Base-by-base conservation (phyloP, 1,140 invertebrate species). In the Marisa cornuarietis region DNA sequence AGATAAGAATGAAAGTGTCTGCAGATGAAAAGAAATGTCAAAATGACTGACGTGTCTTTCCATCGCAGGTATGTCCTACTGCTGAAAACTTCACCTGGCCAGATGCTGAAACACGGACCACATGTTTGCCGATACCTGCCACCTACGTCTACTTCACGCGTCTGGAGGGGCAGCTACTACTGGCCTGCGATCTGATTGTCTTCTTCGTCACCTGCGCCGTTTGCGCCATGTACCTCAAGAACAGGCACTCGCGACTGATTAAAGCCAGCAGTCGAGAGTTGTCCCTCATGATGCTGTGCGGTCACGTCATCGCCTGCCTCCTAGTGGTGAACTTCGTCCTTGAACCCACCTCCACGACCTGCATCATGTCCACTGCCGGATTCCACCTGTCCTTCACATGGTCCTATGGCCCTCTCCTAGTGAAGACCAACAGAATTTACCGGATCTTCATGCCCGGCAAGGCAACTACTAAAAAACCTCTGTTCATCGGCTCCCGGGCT, bases 391-490 rank as follows among this genome's bases (percentile, higher is more conserved):
- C 94, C 87, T 94, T 94, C 88, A 91, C 93, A 16, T 92, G 93
- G 5, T 96, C 95, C 86, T 94, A 95, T 79, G 96, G 95, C 9
- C 95, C 96, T 1, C 94, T 95, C 86, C 91, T 96, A 80, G 96
- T 96, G 7, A 95, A 94, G 22, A 98, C 96, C 13, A 98, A 97
- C 91, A 92, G 86, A 42, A 98, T 98, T 81, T 94, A 96, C 9
- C 92, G 97, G 54, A 98, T 98, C 84, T 98, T 98, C 91, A 95
- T 95, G 82, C 95, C 95, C 4, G 95, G 96, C 62, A 78, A 76
- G 58, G 58, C 51, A 62, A 68, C 22, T 22, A 73, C 71, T 76
- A 81, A 20, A 71, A 72, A 49, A 73, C 78, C 74, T 54, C 71
- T 26, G 68, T 79, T 68, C 52, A 81, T 72, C 54, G 79, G 58